Conservation (phyloP, 2,888 invertebrate genomes). For the Mimumesa dahlbomi region DNA sequence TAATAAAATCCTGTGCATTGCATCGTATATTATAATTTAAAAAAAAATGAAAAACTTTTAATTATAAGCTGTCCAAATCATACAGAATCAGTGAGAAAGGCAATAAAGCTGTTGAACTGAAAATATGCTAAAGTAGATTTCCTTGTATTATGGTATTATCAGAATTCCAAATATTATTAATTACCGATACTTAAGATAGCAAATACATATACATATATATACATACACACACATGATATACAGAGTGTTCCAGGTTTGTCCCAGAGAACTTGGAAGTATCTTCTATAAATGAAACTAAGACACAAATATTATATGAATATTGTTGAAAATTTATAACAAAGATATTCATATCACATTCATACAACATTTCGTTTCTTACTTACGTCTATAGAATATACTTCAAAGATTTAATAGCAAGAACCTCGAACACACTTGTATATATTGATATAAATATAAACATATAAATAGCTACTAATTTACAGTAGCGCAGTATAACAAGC, state of each 20-base stretch:
- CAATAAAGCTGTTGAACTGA: conserved; percentile 71
- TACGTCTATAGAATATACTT: no score
- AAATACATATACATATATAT: conserved; percentile 55
- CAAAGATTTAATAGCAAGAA: no score
- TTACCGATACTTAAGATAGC: conserved; percentile 70
- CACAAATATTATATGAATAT: no score
- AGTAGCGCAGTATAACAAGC: conserved; percentile 59
- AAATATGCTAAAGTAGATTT: conserved; percentile 71
- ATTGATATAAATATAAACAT: conserved; percentile 7
- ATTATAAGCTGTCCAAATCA: conserved; percentile 70
- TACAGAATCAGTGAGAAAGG: conserved; percentile 73
- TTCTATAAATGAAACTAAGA: no score
- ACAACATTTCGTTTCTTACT: no score
- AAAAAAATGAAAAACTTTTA: conserved; percentile 44
- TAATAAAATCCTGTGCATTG: conserved; percentile 34
- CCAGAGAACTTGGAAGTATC: no score
- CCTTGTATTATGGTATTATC: conserved; percentile 71
- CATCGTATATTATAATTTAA: conserved; percentile 44
- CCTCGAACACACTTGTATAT: no score
- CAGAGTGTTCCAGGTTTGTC: no score
- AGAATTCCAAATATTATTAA: conserved; percentile 65
- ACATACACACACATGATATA: no score
- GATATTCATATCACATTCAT: no score
- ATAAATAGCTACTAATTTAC: conserved; percentile 64
- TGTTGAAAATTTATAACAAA: no score